A percentile compares a stretch with the other conserved stretches of the same genome.
Evolutionary conservation across 2,888 invertebrate genomes (phyloP).

Genomic region (Ophion costatus): DNA sequence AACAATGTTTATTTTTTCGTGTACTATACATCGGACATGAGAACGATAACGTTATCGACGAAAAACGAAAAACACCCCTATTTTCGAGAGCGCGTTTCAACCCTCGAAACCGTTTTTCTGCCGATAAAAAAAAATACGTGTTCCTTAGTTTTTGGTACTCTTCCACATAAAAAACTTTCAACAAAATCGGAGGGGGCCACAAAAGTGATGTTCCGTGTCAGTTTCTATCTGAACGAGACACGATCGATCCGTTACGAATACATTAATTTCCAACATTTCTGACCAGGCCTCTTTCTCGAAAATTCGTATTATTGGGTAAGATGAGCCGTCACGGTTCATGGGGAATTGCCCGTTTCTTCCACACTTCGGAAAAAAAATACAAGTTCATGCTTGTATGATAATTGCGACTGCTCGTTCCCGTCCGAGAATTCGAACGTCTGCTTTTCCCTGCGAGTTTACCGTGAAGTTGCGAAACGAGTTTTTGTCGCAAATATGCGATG

Average conservation of each 20-base stretch:
- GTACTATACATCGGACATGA: no score
- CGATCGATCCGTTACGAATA: conserved; percentile 2
- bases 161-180: no score
- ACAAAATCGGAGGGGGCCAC: no score
- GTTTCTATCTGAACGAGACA: not conserved
- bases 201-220: no score
- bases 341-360: not conserved
- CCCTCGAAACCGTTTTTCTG: no score
- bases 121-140: no score
- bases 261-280: conserved; percentile 4
- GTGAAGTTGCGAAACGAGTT: conserved; percentile 32
- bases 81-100: no score
- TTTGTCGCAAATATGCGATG: not conserved
- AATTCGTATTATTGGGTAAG: conserved; percentile 26
- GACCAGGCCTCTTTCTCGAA: not conserved
- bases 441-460: not conserved
- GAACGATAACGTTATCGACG: no score
- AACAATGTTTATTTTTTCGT: no score
- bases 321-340: conserved; percentile 10
- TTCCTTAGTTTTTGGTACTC: no score
- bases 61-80: no score
- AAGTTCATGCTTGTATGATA: not conserved
- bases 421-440: conserved; percentile 14
- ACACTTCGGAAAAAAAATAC: not conserved
- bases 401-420: not conserved